phyloP scores from a whole-genome alignment of 2,797 vertebrate species.

The Anguilla megastoma region DNA sequence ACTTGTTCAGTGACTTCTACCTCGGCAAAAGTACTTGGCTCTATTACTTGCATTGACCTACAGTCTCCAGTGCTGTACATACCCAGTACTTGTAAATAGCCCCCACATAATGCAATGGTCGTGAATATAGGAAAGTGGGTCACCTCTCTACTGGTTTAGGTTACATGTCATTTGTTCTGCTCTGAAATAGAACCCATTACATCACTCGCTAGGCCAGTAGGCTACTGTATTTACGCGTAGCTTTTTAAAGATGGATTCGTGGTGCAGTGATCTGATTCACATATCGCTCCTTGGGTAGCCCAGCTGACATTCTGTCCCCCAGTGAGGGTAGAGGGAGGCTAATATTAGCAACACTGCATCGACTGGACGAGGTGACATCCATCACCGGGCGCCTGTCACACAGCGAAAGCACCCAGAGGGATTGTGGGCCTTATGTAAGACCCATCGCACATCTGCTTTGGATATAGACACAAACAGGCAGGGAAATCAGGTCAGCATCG shows the following conservation, averaged over 20 bases:
- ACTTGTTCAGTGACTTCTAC: not conserved
- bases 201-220: conserved; percentile 60
- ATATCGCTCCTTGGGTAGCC: conserved; percentile 60
- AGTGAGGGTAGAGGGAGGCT: conserved; percentile 46
- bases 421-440: conserved; percentile 22
- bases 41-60: not conserved
- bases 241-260: conserved; percentile 66
- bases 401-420: conserved; percentile 21
- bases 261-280: conserved; percentile 65
- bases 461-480: conserved; percentile 28
- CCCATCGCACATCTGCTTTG: conserved; percentile 18
- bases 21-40: not conserved
- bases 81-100: not conserved
- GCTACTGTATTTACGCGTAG: conserved; percentile 62
- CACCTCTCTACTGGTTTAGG: conserved; percentile 20
- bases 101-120: not conserved
- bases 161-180: conserved; percentile 36
- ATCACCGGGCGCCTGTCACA: conserved; percentile 52
- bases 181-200: conserved; percentile 45
- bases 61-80: not conserved
- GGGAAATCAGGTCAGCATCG: conserved; percentile 11
- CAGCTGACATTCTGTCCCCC: conserved; percentile 34
- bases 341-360: conserved; percentile 69
- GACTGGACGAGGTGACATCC: conserved; percentile 59
- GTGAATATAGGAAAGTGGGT: conserved; percentile 28